Conservation (phyloP, 1,140 invertebrate genomes). For the Eueides isabella region DNA sequence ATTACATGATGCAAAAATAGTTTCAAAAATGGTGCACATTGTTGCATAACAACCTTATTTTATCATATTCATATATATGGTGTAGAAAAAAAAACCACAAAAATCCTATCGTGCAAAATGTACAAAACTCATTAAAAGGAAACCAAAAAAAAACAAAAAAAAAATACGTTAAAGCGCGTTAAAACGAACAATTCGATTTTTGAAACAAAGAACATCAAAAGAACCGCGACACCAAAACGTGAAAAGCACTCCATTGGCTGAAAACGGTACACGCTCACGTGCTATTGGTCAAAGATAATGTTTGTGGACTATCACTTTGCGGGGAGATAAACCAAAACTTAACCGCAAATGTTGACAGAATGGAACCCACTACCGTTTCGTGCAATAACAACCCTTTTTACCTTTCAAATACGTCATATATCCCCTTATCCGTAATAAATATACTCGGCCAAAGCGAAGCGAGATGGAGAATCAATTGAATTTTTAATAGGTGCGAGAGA, state of each 20-base stretch:
- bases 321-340: slow-evolving; percentile 74
- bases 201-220: slow-evolving; percentile 64
- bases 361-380: slow-evolving; percentile 31
- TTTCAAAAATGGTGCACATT: too few relatives aligned
- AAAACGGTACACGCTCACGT: slow-evolving; percentile 67
- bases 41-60: too few relatives aligned
- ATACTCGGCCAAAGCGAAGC: slow-evolving; percentile 28
- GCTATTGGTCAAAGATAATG: slow-evolving; percentile 80
- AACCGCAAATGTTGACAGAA: slow-evolving; percentile 77
- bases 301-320: slow-evolving; percentile 74
- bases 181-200: slow-evolving; percentile 44
- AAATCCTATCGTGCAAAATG: slow-evolving; percentile 6
- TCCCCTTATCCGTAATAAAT: not conserved
- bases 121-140: slow-evolving; percentile 35
- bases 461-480: slow-evolving; percentile 54
- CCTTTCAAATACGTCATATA: slow-evolving; percentile 24
- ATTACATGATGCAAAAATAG: too few relatives aligned
- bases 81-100: not conserved
- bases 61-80: not conserved
- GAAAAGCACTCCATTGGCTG: slow-evolving; percentile 69
- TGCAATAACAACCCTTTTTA: slow-evolving; percentile 42
- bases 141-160: slow-evolving; percentile 30
- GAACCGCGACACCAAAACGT: slow-evolving; percentile 61
- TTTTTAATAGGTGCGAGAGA: slow-evolving; percentile 49
- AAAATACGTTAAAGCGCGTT: slow-evolving; percentile 23